phyloP scores from a whole-genome alignment of 2,113 vertebrate species.

The Nymphicus hollandicus region DNA sequence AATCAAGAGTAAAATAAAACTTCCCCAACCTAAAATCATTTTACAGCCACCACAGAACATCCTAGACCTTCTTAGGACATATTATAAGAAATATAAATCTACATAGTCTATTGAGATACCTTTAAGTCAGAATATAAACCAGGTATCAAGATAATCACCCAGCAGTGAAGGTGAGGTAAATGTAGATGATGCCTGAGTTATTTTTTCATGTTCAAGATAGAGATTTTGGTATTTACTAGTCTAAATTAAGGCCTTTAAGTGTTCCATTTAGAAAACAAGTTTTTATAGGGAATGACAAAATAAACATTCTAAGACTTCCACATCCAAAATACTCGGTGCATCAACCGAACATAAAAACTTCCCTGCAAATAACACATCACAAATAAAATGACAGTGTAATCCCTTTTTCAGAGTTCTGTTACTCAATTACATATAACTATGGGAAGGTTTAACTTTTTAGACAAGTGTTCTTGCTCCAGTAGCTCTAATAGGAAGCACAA shows the following conservation, averaged over 20 bases:
- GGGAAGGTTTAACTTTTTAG: not conserved
- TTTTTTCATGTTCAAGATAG: not conserved
- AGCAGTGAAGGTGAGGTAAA: not conserved
- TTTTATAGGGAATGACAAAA: not conserved
- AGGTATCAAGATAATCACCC: not conserved
- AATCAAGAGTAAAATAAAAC: not conserved
- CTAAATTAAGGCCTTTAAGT: not conserved
- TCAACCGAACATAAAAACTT: not conserved
- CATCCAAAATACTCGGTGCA: not conserved
- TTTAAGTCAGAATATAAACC: not conserved
- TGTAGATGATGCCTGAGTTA: not conserved
- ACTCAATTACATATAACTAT: not conserved
- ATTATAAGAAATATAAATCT: not conserved
- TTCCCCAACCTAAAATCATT: not conserved
- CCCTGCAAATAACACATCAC: not conserved
- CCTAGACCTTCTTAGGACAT: not conserved
- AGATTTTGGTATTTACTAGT: not conserved
- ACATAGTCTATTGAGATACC: not conserved
- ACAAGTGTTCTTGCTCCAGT: not conserved
- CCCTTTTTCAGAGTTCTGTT: not conserved
- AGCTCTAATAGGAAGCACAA: not conserved
- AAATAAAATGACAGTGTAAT: not conserved
- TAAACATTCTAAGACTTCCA: not conserved
- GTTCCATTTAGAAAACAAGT: not conserved
- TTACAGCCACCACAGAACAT: not conserved